These are phyloP conservation scores for Cheiracanthium punctorium DNA, from an alignment of 2,888 invertebrate species.

Conservation along the genomic window DNA sequence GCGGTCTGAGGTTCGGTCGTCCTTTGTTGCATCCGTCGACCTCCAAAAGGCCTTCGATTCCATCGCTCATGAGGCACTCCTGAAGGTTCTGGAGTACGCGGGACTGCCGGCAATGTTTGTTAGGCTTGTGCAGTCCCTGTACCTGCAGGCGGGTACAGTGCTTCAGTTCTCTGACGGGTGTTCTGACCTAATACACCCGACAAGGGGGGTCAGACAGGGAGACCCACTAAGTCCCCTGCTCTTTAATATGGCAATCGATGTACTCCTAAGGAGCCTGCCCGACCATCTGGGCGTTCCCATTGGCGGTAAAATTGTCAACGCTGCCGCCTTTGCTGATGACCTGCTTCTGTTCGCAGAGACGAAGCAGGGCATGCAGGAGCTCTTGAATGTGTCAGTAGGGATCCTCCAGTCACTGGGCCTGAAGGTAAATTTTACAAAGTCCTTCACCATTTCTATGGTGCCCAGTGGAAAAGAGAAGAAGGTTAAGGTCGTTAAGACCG, in stretches of 20 bases:
- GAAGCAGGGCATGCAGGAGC: neutral
- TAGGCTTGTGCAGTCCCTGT: too few species aligned
- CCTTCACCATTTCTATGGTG: neutral
- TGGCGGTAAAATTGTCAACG: neutral
- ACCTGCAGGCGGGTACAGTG: too few species aligned
- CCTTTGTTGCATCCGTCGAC: neutral
- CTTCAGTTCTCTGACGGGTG: neutral
- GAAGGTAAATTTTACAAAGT: neutral
- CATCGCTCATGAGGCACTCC: neutral
- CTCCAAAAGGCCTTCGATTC: neutral
- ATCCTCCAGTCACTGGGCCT: neutral
- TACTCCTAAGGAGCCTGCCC: neutral
- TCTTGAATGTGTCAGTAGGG: neutral
- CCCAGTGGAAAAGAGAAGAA: neutral
- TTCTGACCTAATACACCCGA: neutral
- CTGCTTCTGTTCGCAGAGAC: neutral
- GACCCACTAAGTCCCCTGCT: neutral
- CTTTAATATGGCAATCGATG: conserved; percentile 1
- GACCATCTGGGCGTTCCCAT: neutral
- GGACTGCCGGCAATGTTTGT: too few species aligned
- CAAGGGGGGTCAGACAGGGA: neutral
- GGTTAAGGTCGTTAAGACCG: neutral
- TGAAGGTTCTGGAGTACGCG: neutral
- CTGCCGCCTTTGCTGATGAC: neutral
- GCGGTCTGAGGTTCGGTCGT: neutral